A percentile compares a stretch with the other conserved stretches of the same genome.
These are phyloP conservation scores for Andrena bucephala DNA, from an alignment of 2,888 invertebrate genomes.

Conservation along the genomic window DNA sequence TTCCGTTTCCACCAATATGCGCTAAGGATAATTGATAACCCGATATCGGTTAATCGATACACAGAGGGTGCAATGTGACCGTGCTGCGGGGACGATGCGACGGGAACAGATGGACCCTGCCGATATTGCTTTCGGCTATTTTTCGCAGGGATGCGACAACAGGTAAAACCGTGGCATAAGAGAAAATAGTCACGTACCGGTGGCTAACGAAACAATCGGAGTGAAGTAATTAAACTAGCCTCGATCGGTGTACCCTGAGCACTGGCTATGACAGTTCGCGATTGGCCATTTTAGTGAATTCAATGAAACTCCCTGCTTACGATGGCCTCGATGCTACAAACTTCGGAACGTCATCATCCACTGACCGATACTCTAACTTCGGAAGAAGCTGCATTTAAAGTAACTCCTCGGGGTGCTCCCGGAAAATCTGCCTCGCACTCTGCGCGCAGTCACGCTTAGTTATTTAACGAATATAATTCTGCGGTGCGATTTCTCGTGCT, in stretches of 20 bases:
- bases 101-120: neutral
- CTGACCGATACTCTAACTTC: too few species aligned
- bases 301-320: constrained; percentile 19
- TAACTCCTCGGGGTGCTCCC: neutral
- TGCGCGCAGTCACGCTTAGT: neutral
- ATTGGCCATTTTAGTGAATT: constrained; percentile 42
- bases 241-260: neutral
- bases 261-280: constrained; percentile 44
- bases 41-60: constrained; percentile 51
- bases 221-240: constrained; percentile 48
- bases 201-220: constrained; percentile 35
- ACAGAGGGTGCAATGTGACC: constrained; percentile 2
- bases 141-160: constrained; percentile 34
- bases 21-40: constrained; percentile 48
- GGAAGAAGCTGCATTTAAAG: too few species aligned
- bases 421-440: neutral
- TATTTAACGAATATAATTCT: neutral
- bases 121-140: constrained; percentile 28
- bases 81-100: neutral
- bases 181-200: constrained; percentile 42
- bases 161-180: constrained; percentile 17
- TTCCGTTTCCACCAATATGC: constrained; percentile 12
- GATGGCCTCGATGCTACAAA: too few species aligned
- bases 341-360: too few species aligned
- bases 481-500: neutral